These are phyloP conservation scores for Rhabdomys pumilio DNA, from an alignment of 2,797 vertebrate species.

Conservation along the genomic window DNA sequence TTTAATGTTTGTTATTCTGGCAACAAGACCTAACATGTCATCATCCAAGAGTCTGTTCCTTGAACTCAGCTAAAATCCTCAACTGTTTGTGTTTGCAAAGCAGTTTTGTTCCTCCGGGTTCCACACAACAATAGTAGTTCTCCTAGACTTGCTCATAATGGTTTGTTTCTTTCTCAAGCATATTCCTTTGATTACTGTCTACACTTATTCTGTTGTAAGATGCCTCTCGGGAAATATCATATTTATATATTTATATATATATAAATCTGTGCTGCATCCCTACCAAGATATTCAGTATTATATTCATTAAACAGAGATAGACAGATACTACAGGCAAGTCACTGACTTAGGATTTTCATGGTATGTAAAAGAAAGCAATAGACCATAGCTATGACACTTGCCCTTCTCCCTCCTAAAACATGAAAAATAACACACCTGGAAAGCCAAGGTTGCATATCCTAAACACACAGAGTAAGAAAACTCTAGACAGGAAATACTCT, in stretches of 20 bases:
- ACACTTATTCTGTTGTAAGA: neutral
- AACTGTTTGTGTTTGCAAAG: neutral
- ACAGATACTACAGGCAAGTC: neutral
- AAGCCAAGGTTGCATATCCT: neutral
- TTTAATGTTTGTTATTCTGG: constrained; percentile 33
- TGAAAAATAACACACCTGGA: neutral
- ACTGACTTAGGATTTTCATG: neutral
- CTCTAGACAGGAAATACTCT: neutral
- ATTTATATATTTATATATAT: neutral
- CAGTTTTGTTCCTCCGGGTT: neutral
- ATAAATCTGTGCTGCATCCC: neutral
- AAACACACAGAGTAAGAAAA: neutral
- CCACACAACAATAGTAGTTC: neutral
- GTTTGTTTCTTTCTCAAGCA: neutral
- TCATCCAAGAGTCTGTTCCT: neutral
- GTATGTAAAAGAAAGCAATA: neutral
- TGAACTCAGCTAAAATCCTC: neutral
- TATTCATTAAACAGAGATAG: neutral
- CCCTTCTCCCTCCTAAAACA: neutral
- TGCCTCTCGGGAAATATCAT: neutral
- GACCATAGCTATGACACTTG: neutral
- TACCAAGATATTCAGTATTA: neutral
- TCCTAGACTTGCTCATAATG: neutral
- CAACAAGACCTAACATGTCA: neutral
- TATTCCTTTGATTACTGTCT: neutral